A percentile compares a stretch with the other conserved stretches of the same genome.
Evolutionary conservation across 2,113 vertebrate genomes (phyloP).

Genomic region (Arenaria interpres): DNA sequence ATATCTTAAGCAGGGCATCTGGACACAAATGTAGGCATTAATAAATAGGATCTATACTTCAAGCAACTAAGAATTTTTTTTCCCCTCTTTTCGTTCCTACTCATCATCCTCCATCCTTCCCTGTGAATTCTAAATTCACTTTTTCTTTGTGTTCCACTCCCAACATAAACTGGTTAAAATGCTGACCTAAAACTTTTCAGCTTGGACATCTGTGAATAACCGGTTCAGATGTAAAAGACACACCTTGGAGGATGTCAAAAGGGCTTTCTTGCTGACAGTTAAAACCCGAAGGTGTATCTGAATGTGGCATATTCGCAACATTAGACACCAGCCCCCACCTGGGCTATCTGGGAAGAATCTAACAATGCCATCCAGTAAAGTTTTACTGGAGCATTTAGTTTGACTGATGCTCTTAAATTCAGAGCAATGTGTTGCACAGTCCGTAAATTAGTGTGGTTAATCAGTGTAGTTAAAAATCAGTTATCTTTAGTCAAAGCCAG

Average conservation of each 20-base stretch:
- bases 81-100: not conserved
- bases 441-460: not conserved
- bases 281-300: not conserved
- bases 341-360: not conserved
- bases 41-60: not conserved
- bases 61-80: not conserved
- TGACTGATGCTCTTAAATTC: not conserved
- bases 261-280: not conserved
- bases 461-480: not conserved
- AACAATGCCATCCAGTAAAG: not conserved
- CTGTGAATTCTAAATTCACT: not conserved
- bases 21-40: not conserved
- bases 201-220: not conserved
- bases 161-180: not conserved
- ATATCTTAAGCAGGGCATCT: not conserved
- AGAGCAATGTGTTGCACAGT: not conserved
- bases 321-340: not conserved
- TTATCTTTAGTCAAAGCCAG: not conserved
- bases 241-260: not conserved
- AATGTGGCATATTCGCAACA: not conserved
- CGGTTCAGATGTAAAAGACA: not conserved
- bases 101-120: not conserved
- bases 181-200: not conserved
- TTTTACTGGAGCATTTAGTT: not conserved
- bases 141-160: not conserved